phyloP scores from a whole-genome alignment of 2,888 invertebrate genomes.

The Clitarchus hookeri region DNA sequence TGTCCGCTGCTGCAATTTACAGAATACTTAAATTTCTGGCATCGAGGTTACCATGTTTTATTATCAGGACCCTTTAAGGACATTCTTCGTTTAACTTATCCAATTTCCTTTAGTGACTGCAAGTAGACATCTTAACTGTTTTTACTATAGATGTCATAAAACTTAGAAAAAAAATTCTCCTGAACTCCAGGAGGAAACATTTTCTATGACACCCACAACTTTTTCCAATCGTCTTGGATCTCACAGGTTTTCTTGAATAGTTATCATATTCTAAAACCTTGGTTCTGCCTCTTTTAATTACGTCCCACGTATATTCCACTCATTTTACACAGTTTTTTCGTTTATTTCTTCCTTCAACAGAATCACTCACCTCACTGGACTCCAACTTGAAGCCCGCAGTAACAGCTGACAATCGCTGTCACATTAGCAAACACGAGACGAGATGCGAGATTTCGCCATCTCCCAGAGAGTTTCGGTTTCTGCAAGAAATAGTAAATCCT shows the following conservation, averaged over 20 bases:
- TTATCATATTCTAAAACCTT: background rate
- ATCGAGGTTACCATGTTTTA: background rate
- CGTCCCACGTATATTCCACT: background rate
- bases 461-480: background rate
- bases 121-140: background rate
- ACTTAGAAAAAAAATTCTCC: background rate
- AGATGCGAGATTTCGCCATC: background rate
- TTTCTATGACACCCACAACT: too few species aligned
- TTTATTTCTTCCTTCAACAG: background rate
- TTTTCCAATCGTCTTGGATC: background rate
- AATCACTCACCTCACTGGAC: background rate
- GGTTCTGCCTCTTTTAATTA: background rate
- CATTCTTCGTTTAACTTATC: background rate
- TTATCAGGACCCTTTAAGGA: background rate
- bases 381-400: background rate
- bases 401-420: background rate
- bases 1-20: too few species aligned
- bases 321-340: too few species aligned
- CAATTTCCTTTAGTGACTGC: constrained; percentile 16
- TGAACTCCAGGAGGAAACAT: background rate
- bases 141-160: background rate
- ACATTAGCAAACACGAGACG: background rate
- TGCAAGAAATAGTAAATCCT: background rate
- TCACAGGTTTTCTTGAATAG: background rate
- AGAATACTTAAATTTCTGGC: too few species aligned